phyloP scores from a whole-genome alignment of 1,140 invertebrate genomes.

The Drosophila nasuta region DNA sequence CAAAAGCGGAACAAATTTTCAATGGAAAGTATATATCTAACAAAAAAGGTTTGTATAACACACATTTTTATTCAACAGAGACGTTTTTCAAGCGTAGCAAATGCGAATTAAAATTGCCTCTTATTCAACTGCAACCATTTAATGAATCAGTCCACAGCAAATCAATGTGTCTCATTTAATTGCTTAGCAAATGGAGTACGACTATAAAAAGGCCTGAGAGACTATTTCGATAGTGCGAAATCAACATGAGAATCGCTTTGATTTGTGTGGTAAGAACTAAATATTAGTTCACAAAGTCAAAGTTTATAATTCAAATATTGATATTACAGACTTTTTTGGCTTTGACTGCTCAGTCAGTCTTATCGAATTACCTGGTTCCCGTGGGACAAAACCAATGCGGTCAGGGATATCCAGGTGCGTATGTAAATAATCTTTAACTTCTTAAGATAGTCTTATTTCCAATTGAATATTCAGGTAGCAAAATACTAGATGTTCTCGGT shows the following conservation, averaged over 20 bases:
- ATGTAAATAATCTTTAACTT: not conserved
- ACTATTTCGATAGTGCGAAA: not conserved
- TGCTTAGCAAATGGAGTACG: not conserved
- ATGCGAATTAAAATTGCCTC: not conserved
- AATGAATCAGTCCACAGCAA: not conserved
- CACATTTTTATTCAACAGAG: too few relatives aligned
- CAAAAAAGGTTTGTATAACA: too few relatives aligned
- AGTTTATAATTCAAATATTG: not conserved
- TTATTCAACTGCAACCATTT: constrained; percentile 6
- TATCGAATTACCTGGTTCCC: not conserved
- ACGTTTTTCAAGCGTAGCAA: not conserved
- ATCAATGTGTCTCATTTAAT: not conserved
- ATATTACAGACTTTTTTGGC: not conserved
- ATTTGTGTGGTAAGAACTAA: not conserved
- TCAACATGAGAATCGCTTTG: not conserved
- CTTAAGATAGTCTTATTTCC: not conserved
- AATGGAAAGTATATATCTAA: too few relatives aligned
- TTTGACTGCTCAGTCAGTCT: not conserved
- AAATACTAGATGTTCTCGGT: too few relatives aligned
- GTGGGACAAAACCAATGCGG: not conserved
- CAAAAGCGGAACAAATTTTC: too few relatives aligned
- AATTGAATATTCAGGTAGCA: constrained; percentile 6
- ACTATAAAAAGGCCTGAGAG: constrained; percentile 8
- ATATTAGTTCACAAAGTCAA: not conserved
- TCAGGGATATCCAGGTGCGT: not conserved